Conservation (phyloP, 2,797 vertebrate species). For the Mus spretus region DNA sequence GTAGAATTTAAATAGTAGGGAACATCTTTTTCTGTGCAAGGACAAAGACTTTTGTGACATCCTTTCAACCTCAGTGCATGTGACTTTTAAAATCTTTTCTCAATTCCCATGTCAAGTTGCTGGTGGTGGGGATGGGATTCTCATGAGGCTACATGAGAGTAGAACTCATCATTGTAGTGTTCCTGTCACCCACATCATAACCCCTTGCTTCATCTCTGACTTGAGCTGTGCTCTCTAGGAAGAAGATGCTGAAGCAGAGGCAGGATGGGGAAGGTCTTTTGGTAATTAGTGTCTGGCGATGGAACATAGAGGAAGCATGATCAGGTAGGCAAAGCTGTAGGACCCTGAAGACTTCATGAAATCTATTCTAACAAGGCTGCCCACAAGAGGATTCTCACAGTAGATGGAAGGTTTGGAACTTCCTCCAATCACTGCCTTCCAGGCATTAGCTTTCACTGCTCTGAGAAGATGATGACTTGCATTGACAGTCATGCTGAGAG, state of each 20-base stretch:
- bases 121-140: background rate
- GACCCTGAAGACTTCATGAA: background rate
- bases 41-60: background rate
- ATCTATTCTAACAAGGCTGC: background rate
- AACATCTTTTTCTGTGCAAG: background rate
- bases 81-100: background rate
- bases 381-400: background rate
- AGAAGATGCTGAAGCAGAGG: background rate
- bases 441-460: background rate
- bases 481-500: background rate
- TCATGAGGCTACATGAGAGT: background rate
- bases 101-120: background rate
- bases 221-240: background rate
- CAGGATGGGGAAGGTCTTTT: background rate
- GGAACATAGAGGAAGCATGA: background rate
- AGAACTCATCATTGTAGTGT: background rate
- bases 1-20: background rate
- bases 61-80: background rate
- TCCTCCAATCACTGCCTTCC: background rate
- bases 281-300: background rate
- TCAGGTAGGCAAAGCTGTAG: background rate
- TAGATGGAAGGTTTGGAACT: background rate
- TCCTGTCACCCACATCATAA: background rate
- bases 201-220: background rate
- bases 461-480: background rate